A percentile compares a stretch with the other conserved stretches of the same genome.
phyloP scores from a whole-genome alignment of 2,797 vertebrate species.

The Hylomyscus alleni region DNA sequence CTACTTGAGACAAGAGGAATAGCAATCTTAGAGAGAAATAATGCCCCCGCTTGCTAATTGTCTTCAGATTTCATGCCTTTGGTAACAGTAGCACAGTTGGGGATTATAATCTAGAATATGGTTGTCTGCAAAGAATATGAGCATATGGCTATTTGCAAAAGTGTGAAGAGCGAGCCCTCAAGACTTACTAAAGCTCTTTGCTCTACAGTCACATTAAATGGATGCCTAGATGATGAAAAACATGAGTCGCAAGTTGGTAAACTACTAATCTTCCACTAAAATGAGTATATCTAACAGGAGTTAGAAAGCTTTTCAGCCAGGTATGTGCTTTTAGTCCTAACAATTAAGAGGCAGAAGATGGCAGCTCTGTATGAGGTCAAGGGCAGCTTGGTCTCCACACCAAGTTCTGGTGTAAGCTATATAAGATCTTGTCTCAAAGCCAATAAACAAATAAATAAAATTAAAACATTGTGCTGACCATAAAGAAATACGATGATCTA shows the following conservation, averaged over 20 bases:
- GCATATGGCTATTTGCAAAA: not conserved
- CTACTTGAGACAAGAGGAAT: constrained; percentile 15
- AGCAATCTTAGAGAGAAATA: not conserved
- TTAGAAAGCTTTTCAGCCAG: not conserved
- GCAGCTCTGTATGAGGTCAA: not conserved
- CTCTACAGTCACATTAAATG: constrained; percentile 9
- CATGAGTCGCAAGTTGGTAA: not conserved
- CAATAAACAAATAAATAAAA: constrained; percentile 10
- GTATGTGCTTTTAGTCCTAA: not conserved
- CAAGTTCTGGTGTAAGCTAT: not conserved
- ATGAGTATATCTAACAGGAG: not conserved
- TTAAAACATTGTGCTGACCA: not conserved
- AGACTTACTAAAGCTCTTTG: not conserved
- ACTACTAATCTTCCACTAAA: constrained; percentile 25
- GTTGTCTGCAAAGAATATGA: not conserved
- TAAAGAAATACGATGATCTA: constrained; percentile 21
- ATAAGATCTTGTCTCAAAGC: not conserved
- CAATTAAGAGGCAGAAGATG: not conserved
- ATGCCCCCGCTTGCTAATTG: not conserved
- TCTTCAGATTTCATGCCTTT: not conserved
- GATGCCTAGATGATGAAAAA: not conserved
- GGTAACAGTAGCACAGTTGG: not conserved
- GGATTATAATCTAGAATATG: not conserved
- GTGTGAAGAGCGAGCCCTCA: not conserved
- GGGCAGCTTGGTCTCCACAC: not conserved